phyloP scores from a whole-genome alignment of 2,888 invertebrate species.

The Uropetala carovei region DNA sequence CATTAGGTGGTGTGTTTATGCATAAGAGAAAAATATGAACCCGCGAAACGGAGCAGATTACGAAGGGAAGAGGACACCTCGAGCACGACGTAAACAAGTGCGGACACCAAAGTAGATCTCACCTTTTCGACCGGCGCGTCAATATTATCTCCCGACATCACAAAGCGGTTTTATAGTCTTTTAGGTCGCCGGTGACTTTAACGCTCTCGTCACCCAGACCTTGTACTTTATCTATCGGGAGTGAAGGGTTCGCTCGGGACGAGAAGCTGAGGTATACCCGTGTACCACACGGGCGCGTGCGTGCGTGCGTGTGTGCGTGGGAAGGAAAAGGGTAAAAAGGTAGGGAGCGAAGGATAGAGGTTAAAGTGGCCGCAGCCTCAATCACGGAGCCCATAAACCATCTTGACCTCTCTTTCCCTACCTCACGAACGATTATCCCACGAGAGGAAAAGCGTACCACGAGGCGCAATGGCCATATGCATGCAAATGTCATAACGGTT shows the following conservation, averaged over 20 bases:
- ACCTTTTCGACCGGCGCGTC: neutral
- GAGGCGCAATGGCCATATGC: neutral
- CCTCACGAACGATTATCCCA: constrained; percentile 2
- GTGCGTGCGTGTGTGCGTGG: neutral
- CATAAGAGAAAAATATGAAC: neutral
- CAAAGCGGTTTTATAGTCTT: constrained; percentile 29
- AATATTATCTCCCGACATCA: constrained; percentile 33
- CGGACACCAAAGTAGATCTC: neutral
- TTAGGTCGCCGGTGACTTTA: constrained; percentile 1
- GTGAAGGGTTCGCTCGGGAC: neutral
- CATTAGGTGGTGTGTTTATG: neutral
- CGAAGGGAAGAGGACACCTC: neutral
- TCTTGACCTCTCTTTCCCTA: neutral
- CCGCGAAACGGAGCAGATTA: neutral
- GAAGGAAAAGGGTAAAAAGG: neutral
- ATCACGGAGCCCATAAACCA: constrained; percentile 33
- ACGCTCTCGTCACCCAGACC: constrained; percentile 39
- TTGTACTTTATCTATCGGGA: constrained; percentile 35
- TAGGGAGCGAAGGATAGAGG: neutral
- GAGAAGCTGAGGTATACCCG: neutral
- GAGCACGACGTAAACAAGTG: no score
- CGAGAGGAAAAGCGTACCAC: constrained; percentile 28
- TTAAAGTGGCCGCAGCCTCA: neutral
- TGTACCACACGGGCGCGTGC: neutral
- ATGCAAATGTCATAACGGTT: constrained; percentile 52